A percentile compares a stretch with the other conserved stretches of the same genome.
Conservation (phyloP, 2,888 invertebrate genomes). For the Odontocolon sp. region DNA sequence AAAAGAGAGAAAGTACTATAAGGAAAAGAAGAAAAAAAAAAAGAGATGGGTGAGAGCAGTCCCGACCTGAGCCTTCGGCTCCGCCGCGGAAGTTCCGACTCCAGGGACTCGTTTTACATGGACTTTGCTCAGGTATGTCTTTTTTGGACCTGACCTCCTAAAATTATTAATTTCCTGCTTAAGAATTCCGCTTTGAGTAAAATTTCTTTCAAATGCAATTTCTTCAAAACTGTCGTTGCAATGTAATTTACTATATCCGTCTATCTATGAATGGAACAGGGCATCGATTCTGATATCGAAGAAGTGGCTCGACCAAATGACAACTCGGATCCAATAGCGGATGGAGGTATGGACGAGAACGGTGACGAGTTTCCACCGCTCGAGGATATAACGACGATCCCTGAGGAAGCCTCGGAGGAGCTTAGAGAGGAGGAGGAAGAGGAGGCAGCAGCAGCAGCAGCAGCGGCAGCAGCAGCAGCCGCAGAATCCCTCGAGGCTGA, state of each 20-base stretch:
- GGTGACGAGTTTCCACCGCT: slow-evolving; percentile 74
- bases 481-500: slow-evolving; percentile 56
- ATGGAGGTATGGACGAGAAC: slow-evolving; percentile 74
- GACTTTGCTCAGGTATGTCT: slow-evolving; percentile 87
- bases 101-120: slow-evolving; percentile 94
- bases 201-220: neutral
- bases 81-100: slow-evolving; percentile 92
- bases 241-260: no score
- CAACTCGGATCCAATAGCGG: slow-evolving; percentile 81
- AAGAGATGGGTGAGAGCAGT: slow-evolving; percentile 88
- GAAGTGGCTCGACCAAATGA: slow-evolving; percentile 89
- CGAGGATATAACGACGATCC: slow-evolving; percentile 79
- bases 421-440: slow-evolving; percentile 81
- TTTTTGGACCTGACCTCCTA: neutral
- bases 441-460: slow-evolving; percentile 80
- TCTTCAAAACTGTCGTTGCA: neutral
- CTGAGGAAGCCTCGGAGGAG: slow-evolving; percentile 84
- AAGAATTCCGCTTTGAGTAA: no score
- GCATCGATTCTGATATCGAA: slow-evolving; percentile 94
- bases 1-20: slow-evolving; percentile 39
- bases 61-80: slow-evolving; percentile 93
- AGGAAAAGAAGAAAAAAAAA: slow-evolving; percentile 67
- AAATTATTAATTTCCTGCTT: neutral
- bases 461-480: slow-evolving; percentile 62
- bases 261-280: slow-evolving; percentile 82